phyloP scores from a whole-genome alignment of 2,113 vertebrate species.

The Antechinus flavipes region DNA sequence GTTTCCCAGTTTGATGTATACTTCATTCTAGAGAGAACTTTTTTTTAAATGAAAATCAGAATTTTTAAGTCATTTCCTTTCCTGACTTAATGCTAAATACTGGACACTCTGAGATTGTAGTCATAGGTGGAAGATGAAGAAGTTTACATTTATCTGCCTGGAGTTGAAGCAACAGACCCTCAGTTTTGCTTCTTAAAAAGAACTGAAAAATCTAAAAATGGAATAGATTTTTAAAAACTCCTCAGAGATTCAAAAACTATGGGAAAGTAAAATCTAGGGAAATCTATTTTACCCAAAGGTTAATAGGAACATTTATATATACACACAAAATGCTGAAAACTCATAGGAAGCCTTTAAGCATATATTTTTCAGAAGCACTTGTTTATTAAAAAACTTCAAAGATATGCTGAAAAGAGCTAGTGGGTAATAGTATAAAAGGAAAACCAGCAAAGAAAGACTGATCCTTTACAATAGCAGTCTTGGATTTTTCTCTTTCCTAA shows the following conservation, averaged over 20 bases:
- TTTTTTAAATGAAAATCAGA: not conserved
- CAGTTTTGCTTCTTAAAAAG: not conserved
- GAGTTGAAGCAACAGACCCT: not conserved
- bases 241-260: not conserved
- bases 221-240: not conserved
- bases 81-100: conserved; percentile 12
- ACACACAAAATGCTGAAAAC: not conserved
- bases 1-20: not conserved
- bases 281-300: not conserved
- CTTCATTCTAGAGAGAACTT: not conserved
- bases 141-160: not conserved
- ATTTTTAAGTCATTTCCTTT: not conserved
- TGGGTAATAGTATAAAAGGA: not conserved
- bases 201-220: not conserved
- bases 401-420: not conserved
- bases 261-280: not conserved
- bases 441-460: not conserved
- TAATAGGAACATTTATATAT: not conserved
- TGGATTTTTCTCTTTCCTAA: conserved; percentile 36
- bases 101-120: not conserved
- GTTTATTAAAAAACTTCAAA: not conserved
- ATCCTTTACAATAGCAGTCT: conserved; percentile 19
- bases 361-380: not conserved
- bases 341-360: not conserved
- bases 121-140: not conserved